phyloP scores from a whole-genome alignment of 2,113 vertebrate species.

The Dolichallabes microphthalmus region DNA sequence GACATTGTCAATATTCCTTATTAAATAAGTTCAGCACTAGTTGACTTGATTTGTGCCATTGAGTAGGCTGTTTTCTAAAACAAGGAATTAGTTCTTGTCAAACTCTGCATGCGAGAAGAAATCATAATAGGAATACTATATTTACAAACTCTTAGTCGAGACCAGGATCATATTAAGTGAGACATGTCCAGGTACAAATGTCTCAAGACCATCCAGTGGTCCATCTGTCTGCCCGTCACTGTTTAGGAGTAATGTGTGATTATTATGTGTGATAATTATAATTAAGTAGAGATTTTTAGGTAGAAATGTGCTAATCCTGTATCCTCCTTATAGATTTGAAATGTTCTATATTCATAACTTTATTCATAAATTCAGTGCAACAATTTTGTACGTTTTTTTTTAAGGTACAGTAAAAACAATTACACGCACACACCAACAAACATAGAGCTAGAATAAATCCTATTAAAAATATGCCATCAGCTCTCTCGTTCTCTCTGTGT shows the following conservation, averaged over 20 bases:
- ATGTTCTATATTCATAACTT: neutral
- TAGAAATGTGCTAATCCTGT: neutral
- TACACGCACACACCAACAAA: conserved; percentile 5
- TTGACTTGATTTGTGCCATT: neutral
- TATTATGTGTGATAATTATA: neutral
- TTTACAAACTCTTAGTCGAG: neutral
- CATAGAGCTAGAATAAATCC: neutral
- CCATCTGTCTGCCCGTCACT: neutral
- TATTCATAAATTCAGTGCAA: too few species aligned
- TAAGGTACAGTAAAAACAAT: neutral
- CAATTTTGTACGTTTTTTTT: too few species aligned
- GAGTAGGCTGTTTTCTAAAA: neutral
- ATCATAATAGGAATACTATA: neutral
- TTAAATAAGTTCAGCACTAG: neutral
- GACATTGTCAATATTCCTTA: neutral
- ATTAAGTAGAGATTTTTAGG: neutral
- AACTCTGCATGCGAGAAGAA: neutral
- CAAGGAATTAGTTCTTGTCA: neutral
- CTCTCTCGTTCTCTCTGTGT: neutral
- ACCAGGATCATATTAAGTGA: neutral
- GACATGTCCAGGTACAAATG: neutral
- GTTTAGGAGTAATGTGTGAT: neutral
- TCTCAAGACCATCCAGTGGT: neutral
- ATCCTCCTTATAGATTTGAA: neutral
- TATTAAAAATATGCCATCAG: conserved; percentile 1